phyloP scores from a whole-genome alignment of 2,888 invertebrate species.

The Zaprionus obscuricornis region DNA sequence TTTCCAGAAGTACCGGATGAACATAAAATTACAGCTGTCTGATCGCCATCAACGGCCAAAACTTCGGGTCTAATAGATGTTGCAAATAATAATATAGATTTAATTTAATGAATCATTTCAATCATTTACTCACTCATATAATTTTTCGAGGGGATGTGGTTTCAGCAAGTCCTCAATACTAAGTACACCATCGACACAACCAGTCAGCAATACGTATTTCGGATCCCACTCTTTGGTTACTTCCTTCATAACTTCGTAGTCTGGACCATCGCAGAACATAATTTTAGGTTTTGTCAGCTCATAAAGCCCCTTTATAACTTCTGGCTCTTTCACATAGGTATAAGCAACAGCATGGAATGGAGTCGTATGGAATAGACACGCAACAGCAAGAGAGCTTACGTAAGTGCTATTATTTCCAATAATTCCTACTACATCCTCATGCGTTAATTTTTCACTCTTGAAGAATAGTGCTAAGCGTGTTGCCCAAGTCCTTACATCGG shows the following conservation, averaged over 20 bases:
- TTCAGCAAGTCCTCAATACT: constrained; percentile 45
- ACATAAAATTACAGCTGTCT: constrained; percentile 59
- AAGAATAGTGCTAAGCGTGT: constrained; percentile 45
- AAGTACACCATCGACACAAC: constrained; percentile 37
- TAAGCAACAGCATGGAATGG: constrained; percentile 58
- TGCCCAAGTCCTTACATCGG: constrained; percentile 32
- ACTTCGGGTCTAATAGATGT: constrained; percentile 26
- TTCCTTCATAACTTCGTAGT: constrained; percentile 53
- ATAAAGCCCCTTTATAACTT: constrained; percentile 37
- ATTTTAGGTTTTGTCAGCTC: constrained; percentile 59
- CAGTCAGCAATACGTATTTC: constrained; percentile 45
- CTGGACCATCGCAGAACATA: constrained; percentile 63
- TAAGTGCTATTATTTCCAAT: constrained; percentile 38
- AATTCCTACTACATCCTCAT: constrained; percentile 44
- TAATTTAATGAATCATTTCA: neutral
- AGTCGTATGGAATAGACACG: constrained; percentile 45
- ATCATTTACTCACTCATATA: constrained; percentile 33
- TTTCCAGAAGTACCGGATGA: constrained; percentile 72
- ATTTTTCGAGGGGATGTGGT: constrained; percentile 30
- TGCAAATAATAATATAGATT: neutral
- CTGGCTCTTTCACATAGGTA: constrained; percentile 31
- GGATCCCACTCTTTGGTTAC: constrained; percentile 47
- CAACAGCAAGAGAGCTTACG: constrained; percentile 31
- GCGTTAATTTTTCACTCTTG: constrained; percentile 43
- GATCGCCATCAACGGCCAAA: constrained; percentile 36